Conservation (phyloP, 1,140 invertebrate species). For the Delia radicum region DNA sequence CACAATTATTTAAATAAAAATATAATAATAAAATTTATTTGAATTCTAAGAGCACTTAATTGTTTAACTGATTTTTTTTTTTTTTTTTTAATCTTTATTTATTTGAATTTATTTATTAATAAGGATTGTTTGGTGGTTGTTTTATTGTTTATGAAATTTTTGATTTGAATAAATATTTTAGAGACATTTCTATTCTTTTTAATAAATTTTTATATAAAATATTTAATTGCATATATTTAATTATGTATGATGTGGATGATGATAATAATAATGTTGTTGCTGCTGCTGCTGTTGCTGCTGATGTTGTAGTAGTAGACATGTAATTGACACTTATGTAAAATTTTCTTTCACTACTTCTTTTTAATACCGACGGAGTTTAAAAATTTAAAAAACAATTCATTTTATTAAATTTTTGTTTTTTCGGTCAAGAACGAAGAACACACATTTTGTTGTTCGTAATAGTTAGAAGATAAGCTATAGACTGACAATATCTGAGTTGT, state of each 20-base stretch:
- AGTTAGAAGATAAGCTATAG: no score
- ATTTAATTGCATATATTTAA: neutral
- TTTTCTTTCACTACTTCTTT: neutral
- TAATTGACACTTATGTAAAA: neutral
- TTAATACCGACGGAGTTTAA: neutral
- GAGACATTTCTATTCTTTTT: neutral
- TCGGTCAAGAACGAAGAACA: no score
- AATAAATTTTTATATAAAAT: neutral
- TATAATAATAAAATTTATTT: neutral
- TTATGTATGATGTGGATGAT: neutral
- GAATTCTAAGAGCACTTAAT: neutral
- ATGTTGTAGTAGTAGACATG: neutral
- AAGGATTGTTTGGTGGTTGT: neutral
- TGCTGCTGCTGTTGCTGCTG: neutral
- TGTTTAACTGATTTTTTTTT: neutral
- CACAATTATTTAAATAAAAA: neutral
- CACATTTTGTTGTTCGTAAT: no score
- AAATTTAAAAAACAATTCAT: neutral
- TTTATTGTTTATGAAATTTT: neutral
- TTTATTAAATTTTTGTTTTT: no score
- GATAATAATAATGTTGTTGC: neutral
- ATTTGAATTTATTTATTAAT: neutral
- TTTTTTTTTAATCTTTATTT: neutral
- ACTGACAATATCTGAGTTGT: no score
- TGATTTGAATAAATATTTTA: slow-evolving; percentile 5